Percentiles rank a stretch among this genome's conserved stretches.
These are phyloP conservation scores for Drosophila mercatorum DNA, from an alignment of 2,888 invertebrate genomes.

Conservation along the genomic window DNA sequence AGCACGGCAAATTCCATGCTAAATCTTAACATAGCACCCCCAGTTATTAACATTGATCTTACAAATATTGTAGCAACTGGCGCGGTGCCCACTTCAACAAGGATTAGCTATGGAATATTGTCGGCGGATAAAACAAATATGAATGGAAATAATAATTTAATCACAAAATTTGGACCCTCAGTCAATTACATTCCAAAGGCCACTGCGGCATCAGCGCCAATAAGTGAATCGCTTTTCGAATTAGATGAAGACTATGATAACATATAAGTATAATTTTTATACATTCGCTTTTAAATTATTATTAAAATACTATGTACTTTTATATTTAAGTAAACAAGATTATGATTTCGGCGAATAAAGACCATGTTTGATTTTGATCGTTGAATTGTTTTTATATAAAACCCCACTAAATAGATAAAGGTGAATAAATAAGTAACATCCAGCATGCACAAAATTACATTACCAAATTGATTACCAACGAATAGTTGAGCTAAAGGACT, in stretches of 20 bases:
- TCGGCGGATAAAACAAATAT: constrained; percentile 28
- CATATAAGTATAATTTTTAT: constrained; percentile 76
- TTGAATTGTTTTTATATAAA: constrained; percentile 3
- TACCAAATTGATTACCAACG: background rate
- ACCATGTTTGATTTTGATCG: constrained; percentile 29
- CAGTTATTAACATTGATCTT: constrained; percentile 84
- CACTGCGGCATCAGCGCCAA: constrained; percentile 53
- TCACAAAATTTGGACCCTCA: constrained; percentile 50
- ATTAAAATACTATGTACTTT: constrained; percentile 59
- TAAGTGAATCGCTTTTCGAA: constrained; percentile 79
- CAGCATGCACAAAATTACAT: background rate
- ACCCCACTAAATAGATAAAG: background rate
- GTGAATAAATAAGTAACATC: background rate
- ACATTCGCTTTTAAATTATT: constrained; percentile 72
- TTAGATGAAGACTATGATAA: constrained; percentile 85
- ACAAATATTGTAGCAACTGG: constrained; percentile 80
- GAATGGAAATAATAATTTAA: constrained; percentile 49
- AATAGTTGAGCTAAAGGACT: background rate
- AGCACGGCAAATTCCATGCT: constrained; percentile 44
- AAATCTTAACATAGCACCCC: constrained; percentile 72
- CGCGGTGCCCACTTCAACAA: constrained; percentile 43
- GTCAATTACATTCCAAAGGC: constrained; percentile 67
- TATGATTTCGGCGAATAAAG: constrained; percentile 39
- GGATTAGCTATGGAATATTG: constrained; percentile 60
- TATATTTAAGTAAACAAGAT: constrained; percentile 47